phyloP scores from a whole-genome alignment of 2,113 vertebrate species.

The Pipa parva region DNA sequence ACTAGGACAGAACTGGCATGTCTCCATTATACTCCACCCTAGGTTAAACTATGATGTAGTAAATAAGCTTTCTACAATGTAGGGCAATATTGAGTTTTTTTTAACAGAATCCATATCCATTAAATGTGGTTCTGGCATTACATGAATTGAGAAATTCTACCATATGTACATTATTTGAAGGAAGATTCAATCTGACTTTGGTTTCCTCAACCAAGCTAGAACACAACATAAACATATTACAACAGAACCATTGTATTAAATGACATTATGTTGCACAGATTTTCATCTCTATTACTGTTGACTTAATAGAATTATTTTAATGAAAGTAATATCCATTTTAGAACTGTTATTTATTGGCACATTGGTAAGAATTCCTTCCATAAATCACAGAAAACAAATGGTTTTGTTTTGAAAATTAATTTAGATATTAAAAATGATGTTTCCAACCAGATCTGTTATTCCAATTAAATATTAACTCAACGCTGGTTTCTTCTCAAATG shows the following conservation, averaged over 20 bases:
- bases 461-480: constrained; percentile 86
- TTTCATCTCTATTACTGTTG: constrained; percentile 9
- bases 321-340: constrained; percentile 63
- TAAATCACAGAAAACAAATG: constrained; percentile 77
- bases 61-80: too few species aligned
- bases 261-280: background rate
- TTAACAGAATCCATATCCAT: too few species aligned
- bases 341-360: constrained; percentile 56
- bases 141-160: too few species aligned
- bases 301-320: constrained; percentile 40
- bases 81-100: too few species aligned
- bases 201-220: background rate
- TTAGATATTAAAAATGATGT: constrained; percentile 86
- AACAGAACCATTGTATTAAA: background rate
- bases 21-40: too few species aligned
- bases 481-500: constrained; percentile 77
- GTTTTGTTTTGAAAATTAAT: constrained; percentile 85
- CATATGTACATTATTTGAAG: too few species aligned
- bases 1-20: too few species aligned
- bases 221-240: background rate
- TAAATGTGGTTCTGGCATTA: too few species aligned
- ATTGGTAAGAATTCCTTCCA: constrained; percentile 60
- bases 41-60: too few species aligned
- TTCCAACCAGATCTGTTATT: constrained; percentile 87
- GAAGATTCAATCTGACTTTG: background rate